A percentile compares a stretch with the other conserved stretches of the same genome.
phyloP scores from a whole-genome alignment of 2,797 vertebrate genomes.

The Serranus cabrilla region DNA sequence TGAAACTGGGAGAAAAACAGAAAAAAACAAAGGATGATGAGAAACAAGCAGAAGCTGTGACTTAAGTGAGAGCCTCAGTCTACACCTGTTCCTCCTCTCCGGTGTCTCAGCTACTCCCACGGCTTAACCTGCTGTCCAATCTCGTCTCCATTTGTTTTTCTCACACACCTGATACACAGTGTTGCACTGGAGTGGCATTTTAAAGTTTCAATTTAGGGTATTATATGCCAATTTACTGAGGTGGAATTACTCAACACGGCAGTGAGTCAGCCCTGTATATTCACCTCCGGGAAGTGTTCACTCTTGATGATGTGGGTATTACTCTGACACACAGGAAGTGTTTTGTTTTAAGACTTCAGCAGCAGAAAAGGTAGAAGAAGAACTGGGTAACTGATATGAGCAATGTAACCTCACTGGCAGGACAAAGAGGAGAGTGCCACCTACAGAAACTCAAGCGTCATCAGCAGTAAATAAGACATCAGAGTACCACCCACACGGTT shows the following conservation, averaged over 20 bases:
- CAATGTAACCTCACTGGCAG: conserved; percentile 9
- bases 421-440: conserved; percentile 36
- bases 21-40: neutral
- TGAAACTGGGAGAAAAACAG: conserved; percentile 8
- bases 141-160: conserved; percentile 17
- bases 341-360: neutral
- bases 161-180: conserved; percentile 28
- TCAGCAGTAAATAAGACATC: conserved; percentile 16
- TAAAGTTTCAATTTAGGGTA: neutral
- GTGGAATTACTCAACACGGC: conserved; percentile 30
- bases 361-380: neutral
- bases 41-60: conserved; percentile 9
- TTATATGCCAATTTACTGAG: neutral
- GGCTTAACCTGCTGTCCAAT: conserved; percentile 50
- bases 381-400: conserved; percentile 21
- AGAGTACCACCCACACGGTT: conserved; percentile 26
- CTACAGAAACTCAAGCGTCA: conserved; percentile 42
- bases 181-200: neutral
- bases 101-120: conserved; percentile 60
- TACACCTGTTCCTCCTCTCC: conserved; percentile 66
- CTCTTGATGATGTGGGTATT: neutral
- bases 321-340: neutral
- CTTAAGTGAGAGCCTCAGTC: conserved; percentile 23
- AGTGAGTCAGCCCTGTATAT: conserved; percentile 12
- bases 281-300: neutral